These are phyloP conservation scores for Drosophila leontia DNA, from an alignment of 1,140 invertebrate species.

Conservation along the genomic window DNA sequence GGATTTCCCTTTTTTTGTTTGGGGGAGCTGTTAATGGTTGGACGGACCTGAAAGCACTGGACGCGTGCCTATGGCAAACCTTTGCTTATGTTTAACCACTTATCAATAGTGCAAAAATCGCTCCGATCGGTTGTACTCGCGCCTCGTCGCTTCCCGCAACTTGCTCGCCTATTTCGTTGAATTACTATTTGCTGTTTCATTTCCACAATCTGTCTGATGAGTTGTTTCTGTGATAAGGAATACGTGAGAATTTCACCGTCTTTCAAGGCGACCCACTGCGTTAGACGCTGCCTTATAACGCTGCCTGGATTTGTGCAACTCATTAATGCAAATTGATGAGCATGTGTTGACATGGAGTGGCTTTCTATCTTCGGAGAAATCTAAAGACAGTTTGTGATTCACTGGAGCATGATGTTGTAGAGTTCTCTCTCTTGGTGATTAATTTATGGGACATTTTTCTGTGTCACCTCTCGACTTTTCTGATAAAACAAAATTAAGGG, in stretches of 20 bases:
- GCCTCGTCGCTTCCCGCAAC: background rate
- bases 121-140: conserved; percentile 21
- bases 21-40: conserved; percentile 16
- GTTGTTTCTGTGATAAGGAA: conserved; percentile 53
- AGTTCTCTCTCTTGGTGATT: background rate
- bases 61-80: conserved; percentile 28
- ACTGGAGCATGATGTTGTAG: background rate
- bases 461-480: background rate
- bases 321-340: conserved; percentile 45
- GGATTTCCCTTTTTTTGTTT: background rate
- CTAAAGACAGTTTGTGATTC: conserved; percentile 9
- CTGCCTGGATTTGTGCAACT: conserved; percentile 21
- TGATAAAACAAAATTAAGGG: background rate
- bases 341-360: conserved; percentile 37
- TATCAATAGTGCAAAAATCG: conserved; percentile 25
- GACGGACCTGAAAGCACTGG: conserved; percentile 16
- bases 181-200: conserved; percentile 33
- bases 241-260: conserved; percentile 63
- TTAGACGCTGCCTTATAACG: conserved; percentile 2
- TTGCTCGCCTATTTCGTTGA: background rate
- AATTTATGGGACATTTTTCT: background rate
- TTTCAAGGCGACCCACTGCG: conserved; percentile 16
- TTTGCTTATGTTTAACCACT: conserved; percentile 34
- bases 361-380: conserved; percentile 8
- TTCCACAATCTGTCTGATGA: conserved; percentile 39